These are phyloP conservation scores for Eumerus sabulonum DNA, from an alignment of 2,888 invertebrate species.

Conservation along the genomic window DNA sequence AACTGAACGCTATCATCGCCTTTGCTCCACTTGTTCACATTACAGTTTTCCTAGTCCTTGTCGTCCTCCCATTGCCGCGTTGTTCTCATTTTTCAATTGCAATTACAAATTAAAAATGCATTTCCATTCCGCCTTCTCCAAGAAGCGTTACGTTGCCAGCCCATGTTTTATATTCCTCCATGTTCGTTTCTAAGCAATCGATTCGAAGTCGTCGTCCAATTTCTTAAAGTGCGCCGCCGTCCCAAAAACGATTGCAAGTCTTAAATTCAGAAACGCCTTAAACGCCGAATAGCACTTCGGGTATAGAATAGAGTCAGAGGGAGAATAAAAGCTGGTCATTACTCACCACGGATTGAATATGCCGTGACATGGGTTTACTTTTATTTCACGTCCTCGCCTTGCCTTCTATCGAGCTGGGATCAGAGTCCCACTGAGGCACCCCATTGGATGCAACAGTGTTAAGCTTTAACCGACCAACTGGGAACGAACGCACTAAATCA, in stretches of 20 bases:
- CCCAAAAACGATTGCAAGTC: no score
- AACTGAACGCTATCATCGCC: conserved; percentile 1
- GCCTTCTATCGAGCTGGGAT: no score
- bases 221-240: conserved; percentile 57
- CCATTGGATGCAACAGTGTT: no score
- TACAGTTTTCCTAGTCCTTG: no score
- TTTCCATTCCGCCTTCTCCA: conserved; percentile 44
- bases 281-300: no score
- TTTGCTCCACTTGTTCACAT: no score
- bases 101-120: conserved; percentile 65
- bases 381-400: neutral
- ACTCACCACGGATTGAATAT: conserved; percentile 49
- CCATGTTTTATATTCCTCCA: conserved; percentile 7
- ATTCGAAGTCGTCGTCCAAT: conserved; percentile 61
- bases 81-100: conserved; percentile 41
- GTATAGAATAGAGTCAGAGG: neutral
- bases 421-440: no score
- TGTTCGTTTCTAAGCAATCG: conserved; percentile 37
- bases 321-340: conserved; percentile 60
- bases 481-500: conserved; percentile 46
- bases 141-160: neutral
- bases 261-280: no score
- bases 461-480: conserved; percentile 1
- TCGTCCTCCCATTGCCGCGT: conserved; percentile 13
- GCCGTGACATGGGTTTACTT: conserved; percentile 47